Percentiles rank a stretch among this genome's conserved stretches.
These are phyloP conservation scores for Lycocorax pyrrhopterus DNA, from an alignment of 2,113 vertebrate species.

Conservation along the genomic window DNA sequence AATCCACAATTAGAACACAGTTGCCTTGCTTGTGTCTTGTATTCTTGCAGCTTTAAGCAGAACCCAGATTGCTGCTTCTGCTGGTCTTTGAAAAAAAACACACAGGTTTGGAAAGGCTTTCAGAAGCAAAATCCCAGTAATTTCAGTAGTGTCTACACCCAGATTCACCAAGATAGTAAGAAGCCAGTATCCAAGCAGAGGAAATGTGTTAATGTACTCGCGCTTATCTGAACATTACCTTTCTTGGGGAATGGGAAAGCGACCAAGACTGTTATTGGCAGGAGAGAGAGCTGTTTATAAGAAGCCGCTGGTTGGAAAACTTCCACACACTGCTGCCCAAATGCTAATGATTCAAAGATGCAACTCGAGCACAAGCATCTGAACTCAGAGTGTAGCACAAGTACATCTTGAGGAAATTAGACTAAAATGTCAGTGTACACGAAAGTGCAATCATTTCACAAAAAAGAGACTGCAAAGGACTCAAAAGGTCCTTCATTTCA, in stretches of 20 bases:
- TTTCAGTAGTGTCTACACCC: background rate
- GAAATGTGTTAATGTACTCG: background rate
- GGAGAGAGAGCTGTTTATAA: constrained; percentile 4
- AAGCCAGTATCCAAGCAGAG: background rate
- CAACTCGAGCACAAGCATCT: constrained; percentile 30
- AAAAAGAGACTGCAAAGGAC: background rate
- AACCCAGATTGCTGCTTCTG: background rate
- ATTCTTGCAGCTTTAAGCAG: background rate
- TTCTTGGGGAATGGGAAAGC: constrained; percentile 40
- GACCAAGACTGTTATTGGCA: constrained; percentile 11
- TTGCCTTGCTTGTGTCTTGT: background rate
- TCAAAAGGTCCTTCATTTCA: background rate
- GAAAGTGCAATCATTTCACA: background rate
- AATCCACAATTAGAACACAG: background rate
- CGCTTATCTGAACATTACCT: constrained; percentile 36
- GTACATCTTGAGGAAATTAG: constrained; percentile 3
- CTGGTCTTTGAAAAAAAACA: background rate
- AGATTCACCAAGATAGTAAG: background rate
- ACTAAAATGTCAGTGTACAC: background rate
- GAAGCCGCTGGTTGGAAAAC: background rate
- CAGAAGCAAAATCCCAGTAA: background rate
- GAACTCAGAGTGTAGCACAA: background rate
- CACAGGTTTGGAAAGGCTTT: background rate
- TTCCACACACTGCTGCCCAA: constrained; percentile 27
- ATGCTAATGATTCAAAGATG: constrained; percentile 30